Conservation (phyloP, 2,888 invertebrate species). For the Calameuta pallipes region DNA sequence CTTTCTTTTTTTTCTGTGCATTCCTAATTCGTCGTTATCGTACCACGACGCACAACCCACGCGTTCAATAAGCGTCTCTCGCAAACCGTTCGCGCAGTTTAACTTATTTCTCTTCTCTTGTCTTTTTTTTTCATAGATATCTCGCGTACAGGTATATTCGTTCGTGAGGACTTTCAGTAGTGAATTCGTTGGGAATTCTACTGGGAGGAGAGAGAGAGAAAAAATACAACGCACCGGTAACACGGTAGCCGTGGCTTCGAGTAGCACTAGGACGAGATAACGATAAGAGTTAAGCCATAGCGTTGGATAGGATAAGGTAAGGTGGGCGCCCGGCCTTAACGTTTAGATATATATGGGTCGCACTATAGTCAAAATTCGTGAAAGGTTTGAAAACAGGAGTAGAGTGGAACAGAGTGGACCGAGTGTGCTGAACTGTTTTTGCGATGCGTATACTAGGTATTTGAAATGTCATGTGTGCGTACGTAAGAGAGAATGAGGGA, state of each 20-base stretch:
- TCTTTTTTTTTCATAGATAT: background rate
- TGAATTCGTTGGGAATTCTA: background rate
- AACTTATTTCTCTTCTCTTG: background rate
- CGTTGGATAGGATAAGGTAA: slow-evolving; percentile 32
- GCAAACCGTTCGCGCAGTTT: background rate
- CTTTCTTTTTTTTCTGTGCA: background rate
- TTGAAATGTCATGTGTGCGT: background rate
- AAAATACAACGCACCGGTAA: slow-evolving; percentile 35
- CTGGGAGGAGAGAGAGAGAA: slow-evolving; percentile 8
- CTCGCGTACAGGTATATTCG: background rate
- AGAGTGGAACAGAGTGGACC: background rate
- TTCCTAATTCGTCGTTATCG: background rate
- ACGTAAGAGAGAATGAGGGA: background rate
- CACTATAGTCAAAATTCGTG: background rate
- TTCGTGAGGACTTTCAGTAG: background rate
- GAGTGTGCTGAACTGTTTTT: background rate
- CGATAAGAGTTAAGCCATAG: slow-evolving; percentile 55
- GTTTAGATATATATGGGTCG: background rate
- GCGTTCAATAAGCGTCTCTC: background rate
- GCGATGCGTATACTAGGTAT: background rate
- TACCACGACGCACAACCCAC: background rate
- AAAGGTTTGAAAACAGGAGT: background rate
- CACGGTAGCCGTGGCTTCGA: slow-evolving; percentile 54
- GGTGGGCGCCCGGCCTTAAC: background rate
- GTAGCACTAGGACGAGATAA: slow-evolving; percentile 50